These are phyloP conservation scores for Myocastor coypus DNA, from an alignment of 2,113 vertebrate species.

Conservation along the genomic window DNA sequence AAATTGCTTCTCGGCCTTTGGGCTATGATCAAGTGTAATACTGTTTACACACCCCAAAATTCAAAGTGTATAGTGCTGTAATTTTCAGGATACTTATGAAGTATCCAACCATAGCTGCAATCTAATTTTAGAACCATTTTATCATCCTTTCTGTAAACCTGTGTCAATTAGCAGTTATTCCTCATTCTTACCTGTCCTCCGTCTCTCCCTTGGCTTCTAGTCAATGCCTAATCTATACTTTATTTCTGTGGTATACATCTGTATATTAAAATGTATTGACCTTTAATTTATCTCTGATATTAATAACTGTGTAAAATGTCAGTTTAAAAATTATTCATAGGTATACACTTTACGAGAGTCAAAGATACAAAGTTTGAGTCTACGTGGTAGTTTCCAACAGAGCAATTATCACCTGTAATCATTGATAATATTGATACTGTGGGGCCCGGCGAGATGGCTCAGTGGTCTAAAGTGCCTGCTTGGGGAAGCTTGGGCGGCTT, in stretches of 20 bases:
- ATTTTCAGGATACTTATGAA: slow-evolving; percentile 18
- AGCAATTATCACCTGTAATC: background rate
- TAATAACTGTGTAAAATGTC: background rate
- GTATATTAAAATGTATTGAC: background rate
- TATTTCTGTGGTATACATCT: background rate
- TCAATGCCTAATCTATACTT: background rate
- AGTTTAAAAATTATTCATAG: slow-evolving; percentile 5
- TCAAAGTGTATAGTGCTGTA: background rate
- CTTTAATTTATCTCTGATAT: slow-evolving; percentile 21
- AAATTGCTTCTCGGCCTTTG: too few relatives aligned
- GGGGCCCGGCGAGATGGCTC: too few relatives aligned
- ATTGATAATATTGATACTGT: too few relatives aligned
- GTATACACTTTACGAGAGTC: background rate
- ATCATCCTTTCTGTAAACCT: background rate
- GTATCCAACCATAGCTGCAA: background rate
- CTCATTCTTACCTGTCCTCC: background rate
- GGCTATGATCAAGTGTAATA: too few relatives aligned
- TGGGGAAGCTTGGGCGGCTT: too few relatives aligned
- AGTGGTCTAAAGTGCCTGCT: too few relatives aligned
- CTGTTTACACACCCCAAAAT: background rate
- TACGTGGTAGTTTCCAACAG: background rate
- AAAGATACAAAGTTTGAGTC: slow-evolving; percentile 10
- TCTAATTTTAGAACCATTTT: slow-evolving; percentile 42
- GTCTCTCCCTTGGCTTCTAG: background rate
- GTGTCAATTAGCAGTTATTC: background rate